Evolutionary conservation across 2,888 invertebrate genomes (phyloP).

Genomic region (Tachina fera): DNA sequence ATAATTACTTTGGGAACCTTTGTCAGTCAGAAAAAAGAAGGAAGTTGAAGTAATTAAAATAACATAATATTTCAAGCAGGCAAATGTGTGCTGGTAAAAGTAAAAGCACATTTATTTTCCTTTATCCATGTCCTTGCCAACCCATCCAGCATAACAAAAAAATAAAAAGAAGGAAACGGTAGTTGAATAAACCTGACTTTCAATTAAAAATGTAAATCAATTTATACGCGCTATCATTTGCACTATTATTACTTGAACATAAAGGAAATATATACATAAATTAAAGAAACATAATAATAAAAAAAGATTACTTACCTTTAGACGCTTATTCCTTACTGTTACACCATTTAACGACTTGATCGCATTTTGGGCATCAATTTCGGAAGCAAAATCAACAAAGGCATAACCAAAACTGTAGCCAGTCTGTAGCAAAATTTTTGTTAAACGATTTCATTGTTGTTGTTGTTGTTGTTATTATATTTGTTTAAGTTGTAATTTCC

Average conservation of each 20-base stretch:
- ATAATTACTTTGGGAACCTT: neutral
- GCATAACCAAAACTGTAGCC: constrained; percentile 98
- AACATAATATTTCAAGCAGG: constrained; percentile 2
- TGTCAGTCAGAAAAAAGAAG: neutral
- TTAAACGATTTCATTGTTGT: constrained; percentile 14
- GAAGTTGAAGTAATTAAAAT: constrained; percentile 57
- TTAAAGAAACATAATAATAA: neutral
- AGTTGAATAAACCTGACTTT: constrained; percentile 61
- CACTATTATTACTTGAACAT: neutral
- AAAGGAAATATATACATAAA: neutral
- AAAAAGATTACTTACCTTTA: constrained; percentile 87
- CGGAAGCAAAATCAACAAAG: constrained; percentile 94
- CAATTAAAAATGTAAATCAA: constrained; percentile 66
- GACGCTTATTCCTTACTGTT: constrained; percentile 93
- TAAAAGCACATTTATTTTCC: constrained; percentile 5
- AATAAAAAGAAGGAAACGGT: constrained; percentile 45
- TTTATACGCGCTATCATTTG: constrained; percentile 17
- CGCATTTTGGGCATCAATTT: constrained; percentile 93
- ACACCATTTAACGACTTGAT: constrained; percentile 94
- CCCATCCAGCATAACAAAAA: neutral
- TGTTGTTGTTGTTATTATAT: neutral
- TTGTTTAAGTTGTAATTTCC: constrained; percentile 19
- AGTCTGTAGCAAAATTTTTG: constrained; percentile 85
- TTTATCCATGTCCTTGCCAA: constrained; percentile 17
- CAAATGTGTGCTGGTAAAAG: neutral